Conservation (phyloP, 1,140 invertebrate genomes). For the Teleogryllus occipitalis region DNA sequence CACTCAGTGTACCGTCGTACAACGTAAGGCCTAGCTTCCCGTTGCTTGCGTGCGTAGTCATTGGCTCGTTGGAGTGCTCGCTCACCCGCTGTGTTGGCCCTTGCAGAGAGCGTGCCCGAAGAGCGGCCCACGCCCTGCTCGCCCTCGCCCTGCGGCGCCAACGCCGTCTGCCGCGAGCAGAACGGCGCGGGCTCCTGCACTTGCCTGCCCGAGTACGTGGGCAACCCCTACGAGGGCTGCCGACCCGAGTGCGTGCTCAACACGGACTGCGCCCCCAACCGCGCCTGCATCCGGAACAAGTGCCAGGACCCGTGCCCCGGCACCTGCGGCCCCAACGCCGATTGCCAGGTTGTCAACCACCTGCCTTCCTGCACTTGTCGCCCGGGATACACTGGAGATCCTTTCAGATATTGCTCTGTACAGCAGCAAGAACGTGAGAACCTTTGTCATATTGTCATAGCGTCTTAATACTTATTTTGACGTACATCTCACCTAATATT, state of each 20-base stretch:
- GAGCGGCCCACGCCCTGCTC: constrained; percentile 25
- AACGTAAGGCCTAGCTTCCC: constrained; percentile 28
- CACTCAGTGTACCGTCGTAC: constrained; percentile 36
- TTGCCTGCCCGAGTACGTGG: constrained; percentile 43
- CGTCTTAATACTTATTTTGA: not conserved
- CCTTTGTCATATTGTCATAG: not conserved
- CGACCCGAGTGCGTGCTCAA: constrained; percentile 45
- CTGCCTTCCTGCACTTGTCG: constrained; percentile 56
- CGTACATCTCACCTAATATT: not conserved
- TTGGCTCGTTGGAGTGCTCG: not conserved
- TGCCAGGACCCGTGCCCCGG: constrained; percentile 53
- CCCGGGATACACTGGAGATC: constrained; percentile 49
- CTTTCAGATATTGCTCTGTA: constrained; percentile 46
- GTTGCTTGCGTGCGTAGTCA: not conserved
- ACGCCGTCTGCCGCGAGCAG: constrained; percentile 37
- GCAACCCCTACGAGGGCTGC: constrained; percentile 47
- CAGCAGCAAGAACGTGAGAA: constrained; percentile 39
- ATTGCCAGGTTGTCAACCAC: constrained; percentile 54
- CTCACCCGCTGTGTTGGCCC: not conserved
- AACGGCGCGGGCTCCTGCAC: constrained; percentile 37
- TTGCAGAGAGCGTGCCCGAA: constrained; percentile 27
- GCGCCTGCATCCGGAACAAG: constrained; percentile 51
- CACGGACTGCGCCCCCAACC: constrained; percentile 45
- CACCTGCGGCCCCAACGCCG: constrained; percentile 52
- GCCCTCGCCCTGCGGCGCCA: constrained; percentile 48